Evolutionary conservation across 2,113 vertebrate genomes (phyloP), one percentile per base, ranked within the genome.

Genomic region (Ailurus styani): DNA sequence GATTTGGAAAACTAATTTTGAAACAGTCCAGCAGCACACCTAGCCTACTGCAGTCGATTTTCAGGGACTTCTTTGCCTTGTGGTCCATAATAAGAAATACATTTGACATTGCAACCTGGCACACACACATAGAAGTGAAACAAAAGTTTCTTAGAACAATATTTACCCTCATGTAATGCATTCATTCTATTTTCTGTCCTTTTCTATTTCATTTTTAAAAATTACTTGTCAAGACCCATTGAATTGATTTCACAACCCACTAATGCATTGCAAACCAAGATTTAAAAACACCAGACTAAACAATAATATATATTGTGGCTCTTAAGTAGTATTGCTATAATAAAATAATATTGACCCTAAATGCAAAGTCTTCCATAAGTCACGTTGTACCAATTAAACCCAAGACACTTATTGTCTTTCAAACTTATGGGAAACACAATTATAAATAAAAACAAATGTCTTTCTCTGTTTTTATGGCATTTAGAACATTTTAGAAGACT

Each of bases 381-480:
- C 79, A 91, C 85, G 83, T 83, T 91, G 73, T 90, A 94, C 17
- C 84, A 96, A 95, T 89, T 97, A 82, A 92, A 84, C 72, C 52
- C 42, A 85, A 96, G 54, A 91, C 84, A 96, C 27, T 64, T 81
- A 92, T 40, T 97, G 84, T 97, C 54, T 92, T 42, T 87, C 78
- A 82, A 21, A 40, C 55, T 84, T 90, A 70, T 75, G 77, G 57
- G 77, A 47, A 92, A 78, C 34, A 93, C 81, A 91, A 50, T 83
- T 84, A 50, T 88, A 90, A 96, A 94, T 90, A 93, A 90, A 23
- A 97, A 94, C 88, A 97, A 98, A 97, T 96, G 95, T 87, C 42
- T 84, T 72, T 70, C 34, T 90, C 50, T 52, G 50, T 93, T 57
- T 87, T 47, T 88, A 78, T 85, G 78, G 70, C 13, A 3, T 75